A percentile compares a stretch with the other conserved stretches of the same genome.
Conservation (phyloP, 2,113 vertebrate genomes). For the Mellivora capensis region DNA sequence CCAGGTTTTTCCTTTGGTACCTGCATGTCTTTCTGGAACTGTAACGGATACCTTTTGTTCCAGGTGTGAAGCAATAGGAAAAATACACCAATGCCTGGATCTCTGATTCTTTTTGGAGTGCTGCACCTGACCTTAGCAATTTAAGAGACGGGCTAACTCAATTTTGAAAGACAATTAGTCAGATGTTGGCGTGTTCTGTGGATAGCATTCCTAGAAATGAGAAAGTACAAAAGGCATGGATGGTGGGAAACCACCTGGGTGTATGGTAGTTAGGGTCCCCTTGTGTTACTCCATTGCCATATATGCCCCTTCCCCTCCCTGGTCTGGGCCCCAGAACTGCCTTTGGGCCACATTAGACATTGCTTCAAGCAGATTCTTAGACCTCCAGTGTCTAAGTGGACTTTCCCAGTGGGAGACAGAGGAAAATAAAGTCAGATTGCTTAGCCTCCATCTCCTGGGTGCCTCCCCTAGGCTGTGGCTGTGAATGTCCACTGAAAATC, state of each 20-base stretch:
- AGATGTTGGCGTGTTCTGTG: not conserved
- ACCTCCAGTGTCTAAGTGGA: not conserved
- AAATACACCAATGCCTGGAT: not conserved
- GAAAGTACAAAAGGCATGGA: not conserved
- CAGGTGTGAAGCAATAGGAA: not conserved
- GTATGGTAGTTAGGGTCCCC: too few relatives aligned
- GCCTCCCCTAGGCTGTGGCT: not conserved
- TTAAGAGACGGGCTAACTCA: not conserved
- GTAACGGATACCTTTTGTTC: not conserved
- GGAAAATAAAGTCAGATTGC: not conserved
- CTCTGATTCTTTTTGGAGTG: not conserved
- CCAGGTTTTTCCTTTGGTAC: not conserved
- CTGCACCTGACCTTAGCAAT: not conserved
- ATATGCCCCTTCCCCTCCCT: too few relatives aligned
- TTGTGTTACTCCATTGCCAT: not conserved
- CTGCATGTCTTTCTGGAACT: not conserved
- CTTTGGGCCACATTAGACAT: not conserved
- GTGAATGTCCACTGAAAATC: not conserved
- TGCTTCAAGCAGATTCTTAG: not conserved
- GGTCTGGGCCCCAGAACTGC: not conserved
- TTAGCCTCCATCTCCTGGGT: too few relatives aligned
- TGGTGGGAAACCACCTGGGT: not conserved
- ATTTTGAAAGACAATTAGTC: not conserved
- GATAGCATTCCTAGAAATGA: not conserved
- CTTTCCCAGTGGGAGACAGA: not conserved